A percentile compares a stretch with the other conserved stretches of the same genome.
Conservation (phyloP, 2,113 vertebrate species). For the Paramisgurnus dabryanus region DNA sequence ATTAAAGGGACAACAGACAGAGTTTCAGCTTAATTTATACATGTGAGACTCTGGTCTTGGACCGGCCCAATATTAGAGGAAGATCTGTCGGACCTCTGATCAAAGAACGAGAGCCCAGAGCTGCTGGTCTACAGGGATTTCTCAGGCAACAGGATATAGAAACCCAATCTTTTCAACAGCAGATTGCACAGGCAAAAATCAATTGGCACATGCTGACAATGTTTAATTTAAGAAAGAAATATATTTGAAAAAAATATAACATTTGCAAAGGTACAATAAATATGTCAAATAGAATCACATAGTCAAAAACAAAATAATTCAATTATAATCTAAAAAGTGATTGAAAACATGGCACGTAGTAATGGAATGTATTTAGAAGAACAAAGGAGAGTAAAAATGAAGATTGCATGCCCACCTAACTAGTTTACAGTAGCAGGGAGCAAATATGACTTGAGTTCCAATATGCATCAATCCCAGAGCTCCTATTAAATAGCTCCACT, state of each 20-base stretch:
- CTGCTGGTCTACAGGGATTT: slow-evolving; percentile 35
- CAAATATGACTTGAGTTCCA: slow-evolving; percentile 39
- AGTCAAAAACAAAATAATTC: slow-evolving; percentile 32
- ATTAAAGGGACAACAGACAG: slow-evolving; percentile 50
- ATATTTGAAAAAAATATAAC: slow-evolving; percentile 67
- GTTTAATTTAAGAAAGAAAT: slow-evolving; percentile 49
- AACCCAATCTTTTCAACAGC: slow-evolving; percentile 42
- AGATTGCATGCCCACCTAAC: slow-evolving; percentile 25
- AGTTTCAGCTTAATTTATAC: slow-evolving; percentile 29
- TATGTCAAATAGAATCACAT: slow-evolving; percentile 63
- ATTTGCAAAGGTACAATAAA: slow-evolving; percentile 72
- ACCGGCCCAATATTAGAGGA: background rate
- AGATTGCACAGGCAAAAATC: slow-evolving; percentile 55
- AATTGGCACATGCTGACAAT: slow-evolving; percentile 62
- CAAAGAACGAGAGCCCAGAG: slow-evolving; percentile 11
- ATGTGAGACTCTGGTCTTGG: background rate
- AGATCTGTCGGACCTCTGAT: slow-evolving; percentile 15
- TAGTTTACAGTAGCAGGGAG: slow-evolving; percentile 6
- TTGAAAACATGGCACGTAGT: slow-evolving; percentile 57
- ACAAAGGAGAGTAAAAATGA: slow-evolving; percentile 26
- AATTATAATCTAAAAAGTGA: slow-evolving; percentile 51
- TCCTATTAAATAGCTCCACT: background rate
- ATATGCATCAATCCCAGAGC: background rate
- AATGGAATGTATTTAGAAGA: slow-evolving; percentile 75
- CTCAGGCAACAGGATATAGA: slow-evolving; percentile 8